These are phyloP conservation scores for Labeo catla DNA, from an alignment of 2,113 vertebrate species.

Conservation along the genomic window DNA sequence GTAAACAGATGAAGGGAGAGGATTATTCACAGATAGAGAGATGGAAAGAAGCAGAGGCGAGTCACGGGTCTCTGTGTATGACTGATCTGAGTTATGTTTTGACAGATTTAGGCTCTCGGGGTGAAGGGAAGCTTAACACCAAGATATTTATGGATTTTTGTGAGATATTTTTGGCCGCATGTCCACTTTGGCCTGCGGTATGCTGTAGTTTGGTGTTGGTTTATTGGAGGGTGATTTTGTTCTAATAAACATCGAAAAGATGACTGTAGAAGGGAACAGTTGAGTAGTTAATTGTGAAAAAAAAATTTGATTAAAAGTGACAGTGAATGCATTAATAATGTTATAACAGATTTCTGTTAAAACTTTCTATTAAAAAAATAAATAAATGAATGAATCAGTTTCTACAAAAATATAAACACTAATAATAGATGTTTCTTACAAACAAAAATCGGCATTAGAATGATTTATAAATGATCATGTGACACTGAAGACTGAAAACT, in stretches of 20 bases:
- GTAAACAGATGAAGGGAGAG: constrained; percentile 89
- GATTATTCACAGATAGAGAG: constrained; percentile 85
- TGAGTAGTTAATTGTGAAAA: not conserved
- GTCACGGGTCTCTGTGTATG: constrained; percentile 5
- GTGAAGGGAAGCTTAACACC: constrained; percentile 16
- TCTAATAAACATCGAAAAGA: not conserved
- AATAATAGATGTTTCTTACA: too few relatives aligned
- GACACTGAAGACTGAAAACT: too few relatives aligned
- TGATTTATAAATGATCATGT: too few relatives aligned
- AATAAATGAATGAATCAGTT: too few relatives aligned
- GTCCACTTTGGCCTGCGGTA: not conserved
- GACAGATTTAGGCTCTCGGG: constrained; percentile 16
- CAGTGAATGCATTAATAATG: too few relatives aligned
- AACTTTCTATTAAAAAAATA: too few relatives aligned
- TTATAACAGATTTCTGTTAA: too few relatives aligned
- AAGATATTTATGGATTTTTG: constrained; percentile 27
- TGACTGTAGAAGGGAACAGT: not conserved
- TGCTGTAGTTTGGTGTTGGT: not conserved
- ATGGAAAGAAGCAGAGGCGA: not conserved
- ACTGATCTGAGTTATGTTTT: not conserved
- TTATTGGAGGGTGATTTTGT: not conserved
- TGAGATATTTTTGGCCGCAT: constrained; percentile 16
- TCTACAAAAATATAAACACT: too few relatives aligned
- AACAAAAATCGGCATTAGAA: too few relatives aligned
- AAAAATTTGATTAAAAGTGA: too few relatives aligned